phyloP scores from a whole-genome alignment of 1,140 invertebrate genomes.

The Formica selysi region DNA sequence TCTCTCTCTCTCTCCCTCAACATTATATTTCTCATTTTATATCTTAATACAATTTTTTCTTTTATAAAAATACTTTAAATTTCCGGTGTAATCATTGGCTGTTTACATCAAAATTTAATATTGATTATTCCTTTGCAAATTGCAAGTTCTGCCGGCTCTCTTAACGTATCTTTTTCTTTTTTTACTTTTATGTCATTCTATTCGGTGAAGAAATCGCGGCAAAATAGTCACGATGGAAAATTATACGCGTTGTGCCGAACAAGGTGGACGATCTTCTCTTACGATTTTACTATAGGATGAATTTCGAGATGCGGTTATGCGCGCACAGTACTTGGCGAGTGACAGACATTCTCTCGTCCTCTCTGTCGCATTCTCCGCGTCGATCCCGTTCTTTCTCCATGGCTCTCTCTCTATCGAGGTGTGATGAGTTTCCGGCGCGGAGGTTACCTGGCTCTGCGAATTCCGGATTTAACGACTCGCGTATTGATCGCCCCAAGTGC shows the following conservation, averaged over 20 bases:
- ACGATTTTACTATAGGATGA: neutral
- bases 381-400: neutral
- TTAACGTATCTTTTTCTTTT: neutral
- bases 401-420: slow-evolving; percentile 1
- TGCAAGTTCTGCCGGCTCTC: neutral
- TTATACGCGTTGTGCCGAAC: neutral
- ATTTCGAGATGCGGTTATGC: slow-evolving; percentile 44
- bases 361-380: slow-evolving; percentile 10
- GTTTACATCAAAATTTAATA: no score
- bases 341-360: slow-evolving; percentile 39
- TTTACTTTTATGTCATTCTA: neutral
- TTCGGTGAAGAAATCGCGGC: neutral
- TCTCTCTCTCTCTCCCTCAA: neutral
- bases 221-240: neutral
- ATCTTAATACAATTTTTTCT: neutral
- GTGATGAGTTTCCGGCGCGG: slow-evolving; percentile 65
- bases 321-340: slow-evolving; percentile 24
- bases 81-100: no score
- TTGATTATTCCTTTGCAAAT: slow-evolving; percentile 13
- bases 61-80: no score
- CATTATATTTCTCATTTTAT: neutral
- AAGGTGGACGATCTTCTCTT: neutral
- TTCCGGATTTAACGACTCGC: slow-evolving; percentile 58
- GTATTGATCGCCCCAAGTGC: slow-evolving; percentile 55
- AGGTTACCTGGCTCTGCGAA: slow-evolving; percentile 56